These are phyloP conservation scores for Eulemur macaco DNA, from an alignment of 2,113 vertebrate genomes.

Conservation along the genomic window DNA sequence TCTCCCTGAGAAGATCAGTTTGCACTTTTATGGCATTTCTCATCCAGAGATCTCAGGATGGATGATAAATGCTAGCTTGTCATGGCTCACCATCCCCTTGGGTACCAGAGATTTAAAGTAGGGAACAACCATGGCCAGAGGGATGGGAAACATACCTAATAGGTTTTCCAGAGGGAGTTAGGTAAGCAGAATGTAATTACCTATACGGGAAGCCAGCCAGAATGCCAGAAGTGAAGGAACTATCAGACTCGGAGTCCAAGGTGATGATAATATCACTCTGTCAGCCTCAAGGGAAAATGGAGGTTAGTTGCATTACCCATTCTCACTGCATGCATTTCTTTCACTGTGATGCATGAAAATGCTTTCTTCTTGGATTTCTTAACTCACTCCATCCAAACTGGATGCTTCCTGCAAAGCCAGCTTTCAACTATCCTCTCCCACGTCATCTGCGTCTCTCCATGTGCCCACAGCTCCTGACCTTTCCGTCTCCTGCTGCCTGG, in stretches of 20 bases:
- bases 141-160: neutral
- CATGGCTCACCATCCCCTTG: neutral
- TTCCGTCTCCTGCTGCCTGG: neutral
- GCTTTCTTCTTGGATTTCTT: neutral
- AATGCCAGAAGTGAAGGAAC: neutral
- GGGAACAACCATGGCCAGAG: neutral
- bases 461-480: neutral
- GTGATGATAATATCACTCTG: neutral
- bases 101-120: neutral
- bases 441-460: neutral
- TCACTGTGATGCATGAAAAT: neutral
- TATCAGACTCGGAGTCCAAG: neutral
- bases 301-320: neutral
- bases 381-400: neutral
- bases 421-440: neutral
- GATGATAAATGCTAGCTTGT: neutral
- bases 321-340: neutral
- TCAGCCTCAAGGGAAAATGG: neutral
- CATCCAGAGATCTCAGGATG: neutral
- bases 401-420: neutral
- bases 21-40: neutral
- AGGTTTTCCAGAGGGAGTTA: neutral
- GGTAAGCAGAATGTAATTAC: constrained; percentile 12
- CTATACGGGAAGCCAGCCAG: neutral
- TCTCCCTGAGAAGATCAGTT: neutral